Evolutionary conservation across 2,113 vertebrate genomes (phyloP).

Genomic region (Syrrhaptes paradoxus): DNA sequence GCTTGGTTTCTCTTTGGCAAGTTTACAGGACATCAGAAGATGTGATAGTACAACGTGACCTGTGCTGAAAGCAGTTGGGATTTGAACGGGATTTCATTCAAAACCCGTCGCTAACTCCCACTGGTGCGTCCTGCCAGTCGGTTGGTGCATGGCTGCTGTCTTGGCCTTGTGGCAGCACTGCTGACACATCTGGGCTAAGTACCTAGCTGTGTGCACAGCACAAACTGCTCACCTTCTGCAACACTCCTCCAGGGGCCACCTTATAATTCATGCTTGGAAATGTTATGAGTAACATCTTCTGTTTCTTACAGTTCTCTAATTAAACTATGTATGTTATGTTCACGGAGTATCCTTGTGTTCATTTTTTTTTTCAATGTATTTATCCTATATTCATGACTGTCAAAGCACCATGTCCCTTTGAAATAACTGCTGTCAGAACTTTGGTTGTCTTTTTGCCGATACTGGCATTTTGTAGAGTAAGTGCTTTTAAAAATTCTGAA

Average conservation of each 20-base stretch:
- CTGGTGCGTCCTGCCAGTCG: background rate
- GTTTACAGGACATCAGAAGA: background rate
- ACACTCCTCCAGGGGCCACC: background rate
- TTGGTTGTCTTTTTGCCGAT: background rate
- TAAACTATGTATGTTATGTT: background rate
- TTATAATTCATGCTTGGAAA: background rate
- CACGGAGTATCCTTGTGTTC: background rate
- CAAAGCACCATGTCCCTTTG: background rate
- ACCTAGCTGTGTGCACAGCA: background rate
- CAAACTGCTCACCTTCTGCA: background rate
- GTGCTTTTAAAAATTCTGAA: background rate
- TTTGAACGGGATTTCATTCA: background rate
- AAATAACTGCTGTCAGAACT: background rate
- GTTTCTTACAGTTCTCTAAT: background rate
- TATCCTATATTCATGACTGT: background rate
- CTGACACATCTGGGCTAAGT: background rate
- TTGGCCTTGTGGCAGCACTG: background rate
- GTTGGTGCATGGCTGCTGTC: too few species aligned
- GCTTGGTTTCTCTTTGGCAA: background rate
- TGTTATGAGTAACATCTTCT: background rate
- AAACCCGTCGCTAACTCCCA: background rate
- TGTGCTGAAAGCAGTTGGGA: background rate
- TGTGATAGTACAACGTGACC: background rate
- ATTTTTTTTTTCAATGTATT: background rate
- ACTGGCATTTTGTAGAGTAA: background rate